A percentile compares a stretch with the other conserved stretches of the same genome.
Evolutionary conservation across 2,113 vertebrate species (phyloP).

Genomic region (Varanus komodoensis): DNA sequence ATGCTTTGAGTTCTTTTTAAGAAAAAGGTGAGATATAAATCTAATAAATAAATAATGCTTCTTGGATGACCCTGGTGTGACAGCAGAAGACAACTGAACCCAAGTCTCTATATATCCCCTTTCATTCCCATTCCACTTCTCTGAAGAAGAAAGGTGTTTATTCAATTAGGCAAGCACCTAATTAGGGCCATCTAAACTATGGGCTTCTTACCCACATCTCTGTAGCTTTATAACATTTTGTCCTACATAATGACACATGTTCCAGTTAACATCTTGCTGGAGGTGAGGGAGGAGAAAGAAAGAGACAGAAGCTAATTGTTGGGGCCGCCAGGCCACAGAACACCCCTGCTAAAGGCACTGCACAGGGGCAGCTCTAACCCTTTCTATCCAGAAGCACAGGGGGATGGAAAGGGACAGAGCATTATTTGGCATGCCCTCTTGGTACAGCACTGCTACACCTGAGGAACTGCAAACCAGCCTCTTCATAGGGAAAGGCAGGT

Average conservation of each 20-base stretch:
- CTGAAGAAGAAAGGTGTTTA: conserved; percentile 7
- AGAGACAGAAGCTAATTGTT: not conserved
- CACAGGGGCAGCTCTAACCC: too few species aligned
- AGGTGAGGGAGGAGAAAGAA: not conserved
- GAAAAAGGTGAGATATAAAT: too few species aligned
- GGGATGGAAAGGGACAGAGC: too few species aligned
- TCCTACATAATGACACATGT: not conserved
- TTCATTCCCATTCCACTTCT: not conserved
- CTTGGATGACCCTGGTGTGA: not conserved
- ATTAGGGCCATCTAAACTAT: not conserved
- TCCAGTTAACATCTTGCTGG: not conserved
- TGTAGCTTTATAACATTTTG: not conserved
- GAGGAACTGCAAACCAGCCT: too few species aligned
- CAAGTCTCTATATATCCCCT: not conserved
- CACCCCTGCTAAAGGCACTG: too few species aligned
- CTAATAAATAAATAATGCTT: too few species aligned
- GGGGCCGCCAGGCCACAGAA: too few species aligned
- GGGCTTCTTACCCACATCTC: not conserved
- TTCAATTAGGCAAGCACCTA: not conserved
- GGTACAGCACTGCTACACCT: too few species aligned
- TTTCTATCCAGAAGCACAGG: not conserved
- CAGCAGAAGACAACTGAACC: not conserved
- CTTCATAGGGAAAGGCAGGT: too few species aligned
- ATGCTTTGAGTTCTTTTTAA: too few species aligned
- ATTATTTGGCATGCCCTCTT: too few species aligned